These are phyloP conservation scores for Molorchus minor DNA, from an alignment of 2,888 invertebrate genomes.

Conservation along the genomic window DNA sequence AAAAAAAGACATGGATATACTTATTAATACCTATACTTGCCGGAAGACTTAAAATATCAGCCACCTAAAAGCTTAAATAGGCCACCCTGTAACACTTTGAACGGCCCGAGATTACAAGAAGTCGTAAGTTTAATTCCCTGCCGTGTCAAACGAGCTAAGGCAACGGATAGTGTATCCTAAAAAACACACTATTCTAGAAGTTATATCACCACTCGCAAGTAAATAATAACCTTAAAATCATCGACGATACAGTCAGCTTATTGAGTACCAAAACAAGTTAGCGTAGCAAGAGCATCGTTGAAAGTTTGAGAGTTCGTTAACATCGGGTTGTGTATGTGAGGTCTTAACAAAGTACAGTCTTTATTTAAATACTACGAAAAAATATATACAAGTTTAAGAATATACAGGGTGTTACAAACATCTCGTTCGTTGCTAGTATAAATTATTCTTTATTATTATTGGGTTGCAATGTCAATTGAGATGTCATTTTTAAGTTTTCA, in stretches of 20 bases:
- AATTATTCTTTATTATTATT: too few relatives aligned
- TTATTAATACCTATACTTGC: too few relatives aligned
- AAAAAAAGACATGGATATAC: too few relatives aligned
- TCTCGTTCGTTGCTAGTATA: too few relatives aligned
- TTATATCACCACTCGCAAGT: slow-evolving; percentile 18
- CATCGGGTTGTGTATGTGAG: too few relatives aligned
- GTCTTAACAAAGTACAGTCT: too few relatives aligned
- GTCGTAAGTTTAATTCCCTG: slow-evolving; percentile 32
- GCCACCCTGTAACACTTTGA: slow-evolving; percentile 1
- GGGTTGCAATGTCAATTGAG: too few relatives aligned
- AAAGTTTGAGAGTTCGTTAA: slow-evolving; percentile 6
- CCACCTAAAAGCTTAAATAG: not conserved
- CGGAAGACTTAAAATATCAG: slow-evolving; percentile 3
- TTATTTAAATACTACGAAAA: too few relatives aligned
- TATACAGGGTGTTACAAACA: too few relatives aligned
- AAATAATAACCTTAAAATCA: slow-evolving; percentile 15
- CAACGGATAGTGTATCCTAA: slow-evolving; percentile 35
- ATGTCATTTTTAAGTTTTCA: too few relatives aligned
- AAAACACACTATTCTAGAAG: slow-evolving; percentile 15
- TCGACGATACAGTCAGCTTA: not conserved
- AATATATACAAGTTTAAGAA: too few relatives aligned
- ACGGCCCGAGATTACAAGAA: slow-evolving; percentile 4
- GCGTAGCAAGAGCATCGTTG: not conserved
- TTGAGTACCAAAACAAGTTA: not conserved
- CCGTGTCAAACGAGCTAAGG: slow-evolving; percentile 43